Conservation (phyloP, 2,888 invertebrate species). For the Clostera curtula region DNA sequence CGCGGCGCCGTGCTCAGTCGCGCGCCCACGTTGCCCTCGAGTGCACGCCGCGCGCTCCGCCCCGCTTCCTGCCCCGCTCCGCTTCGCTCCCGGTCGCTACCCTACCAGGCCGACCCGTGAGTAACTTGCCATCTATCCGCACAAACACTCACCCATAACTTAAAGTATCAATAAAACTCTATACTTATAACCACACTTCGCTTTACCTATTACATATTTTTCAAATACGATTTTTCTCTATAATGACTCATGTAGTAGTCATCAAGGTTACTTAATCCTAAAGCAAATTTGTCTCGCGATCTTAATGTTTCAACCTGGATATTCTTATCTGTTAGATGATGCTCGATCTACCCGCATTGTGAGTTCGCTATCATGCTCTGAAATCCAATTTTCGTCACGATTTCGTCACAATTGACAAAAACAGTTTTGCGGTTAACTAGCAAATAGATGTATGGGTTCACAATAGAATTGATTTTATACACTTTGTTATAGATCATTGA, state of each 20-base stretch:
- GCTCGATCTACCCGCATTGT: constrained; percentile 19
- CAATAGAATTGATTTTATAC: too few relatives aligned
- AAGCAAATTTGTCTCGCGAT: constrained; percentile 51
- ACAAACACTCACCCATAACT: constrained; percentile 1
- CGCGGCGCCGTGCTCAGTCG: constrained; percentile 42
- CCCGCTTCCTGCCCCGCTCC: constrained; percentile 17
- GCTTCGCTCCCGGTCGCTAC: constrained; percentile 7
- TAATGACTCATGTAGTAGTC: constrained; percentile 25
- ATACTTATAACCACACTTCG: background rate
- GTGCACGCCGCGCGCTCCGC: constrained; percentile 33
- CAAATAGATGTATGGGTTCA: too few relatives aligned
- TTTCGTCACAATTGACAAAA: constrained; percentile 6
- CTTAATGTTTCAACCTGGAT: constrained; percentile 52
- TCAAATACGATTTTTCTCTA: constrained; percentile 7
- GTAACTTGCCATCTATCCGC: constrained; percentile 6
- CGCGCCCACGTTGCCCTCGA: constrained; percentile 47
- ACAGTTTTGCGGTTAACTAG: too few relatives aligned
- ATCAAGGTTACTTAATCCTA: constrained; percentile 46
- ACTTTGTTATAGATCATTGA: too few relatives aligned
- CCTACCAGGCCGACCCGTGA: constrained; percentile 12
- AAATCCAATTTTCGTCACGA: constrained; percentile 19
- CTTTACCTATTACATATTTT: background rate
- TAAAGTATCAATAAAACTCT: background rate
- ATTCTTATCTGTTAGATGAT: constrained; percentile 37
- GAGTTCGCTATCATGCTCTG: constrained; percentile 19